Evolutionary conservation across 1,140 invertebrate species (phyloP), one percentile per base, ranked within the genome.

Genomic region (Drosophila carrolli): DNA sequence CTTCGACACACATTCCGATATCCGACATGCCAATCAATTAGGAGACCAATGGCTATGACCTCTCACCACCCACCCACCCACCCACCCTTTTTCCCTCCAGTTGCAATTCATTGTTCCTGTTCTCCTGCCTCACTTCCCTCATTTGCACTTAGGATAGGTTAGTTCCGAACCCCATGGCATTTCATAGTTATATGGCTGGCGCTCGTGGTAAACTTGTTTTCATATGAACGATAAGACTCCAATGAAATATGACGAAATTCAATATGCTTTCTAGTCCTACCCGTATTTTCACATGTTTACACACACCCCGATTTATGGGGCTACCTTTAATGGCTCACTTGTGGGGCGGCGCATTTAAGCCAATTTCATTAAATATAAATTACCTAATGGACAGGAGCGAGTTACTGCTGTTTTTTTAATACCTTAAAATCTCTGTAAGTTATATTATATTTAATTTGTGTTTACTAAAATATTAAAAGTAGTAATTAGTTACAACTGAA

Each of bases 71-170:
- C 29, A 13, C 14, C 32, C 23, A n/a, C 11, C 0, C 29, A 5
- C 2, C 19, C 13, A 27, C 9, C 16, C 35, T 23, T 48, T 9
- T 38, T 38, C 9, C n/a, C 9, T 48, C 47, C 23, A 47, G 47
- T 7, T 16, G n/a, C 6, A 16, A 43, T n/a, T 14, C 19, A 27
- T n/a, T 29, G 7, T 13, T 32, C 9, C 41, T 8, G 6, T 40
- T 54, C 9, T 8, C 11, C 5, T 14, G 10, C 11, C 37, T 54
- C 37, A 16, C 41, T 14, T 37, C 44, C 57, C 43, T 9, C 37
- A 32, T 54, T 75, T 50, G 29, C 32, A 41, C 73, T 76, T 76
- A 76, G 73, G 73, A 76, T 76, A 76, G 73, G 73, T 76, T 76
- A 76, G 73, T 76, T 53, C 35, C 14, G 1, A 35, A 16, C 4